These are phyloP conservation scores for Benthochromis sp. DNA, from an alignment of 2,113 vertebrate genomes.

Conservation along the genomic window DNA sequence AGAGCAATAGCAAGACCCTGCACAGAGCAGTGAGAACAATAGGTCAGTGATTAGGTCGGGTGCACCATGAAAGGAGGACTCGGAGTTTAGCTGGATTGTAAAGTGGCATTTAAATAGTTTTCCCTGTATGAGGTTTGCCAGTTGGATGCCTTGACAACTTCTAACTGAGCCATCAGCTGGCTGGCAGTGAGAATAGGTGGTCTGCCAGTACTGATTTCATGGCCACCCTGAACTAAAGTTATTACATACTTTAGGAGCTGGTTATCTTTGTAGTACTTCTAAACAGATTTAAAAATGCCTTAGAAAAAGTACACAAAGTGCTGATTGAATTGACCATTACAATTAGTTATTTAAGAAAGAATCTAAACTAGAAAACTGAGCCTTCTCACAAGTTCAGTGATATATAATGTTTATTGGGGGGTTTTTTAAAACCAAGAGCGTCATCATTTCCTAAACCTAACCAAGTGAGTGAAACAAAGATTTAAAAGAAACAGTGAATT, in stretches of 20 bases:
- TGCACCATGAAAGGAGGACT: not conserved
- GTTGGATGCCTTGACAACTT: not conserved
- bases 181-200: not conserved
- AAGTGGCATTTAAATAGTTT: not conserved
- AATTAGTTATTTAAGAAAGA: not conserved
- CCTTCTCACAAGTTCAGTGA: not conserved
- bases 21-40: not conserved
- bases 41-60: not conserved
- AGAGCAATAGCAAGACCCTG: not conserved
- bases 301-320: not conserved
- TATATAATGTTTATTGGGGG: accelerated
- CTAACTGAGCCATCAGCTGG: not conserved
- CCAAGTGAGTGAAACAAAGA: not conserved
- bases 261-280: accelerated
- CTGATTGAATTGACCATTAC: not conserved
- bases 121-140: not conserved
- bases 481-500: not conserved
- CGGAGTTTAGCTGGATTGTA: accelerated
- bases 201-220: not conserved
- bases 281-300: not conserved
- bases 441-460: not conserved
- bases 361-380: not conserved
- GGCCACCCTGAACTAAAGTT: not conserved
- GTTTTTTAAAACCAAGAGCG: accelerated
- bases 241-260: not conserved